phyloP scores from a whole-genome alignment of 2,113 vertebrate species.

The Capra hircus region DNA sequence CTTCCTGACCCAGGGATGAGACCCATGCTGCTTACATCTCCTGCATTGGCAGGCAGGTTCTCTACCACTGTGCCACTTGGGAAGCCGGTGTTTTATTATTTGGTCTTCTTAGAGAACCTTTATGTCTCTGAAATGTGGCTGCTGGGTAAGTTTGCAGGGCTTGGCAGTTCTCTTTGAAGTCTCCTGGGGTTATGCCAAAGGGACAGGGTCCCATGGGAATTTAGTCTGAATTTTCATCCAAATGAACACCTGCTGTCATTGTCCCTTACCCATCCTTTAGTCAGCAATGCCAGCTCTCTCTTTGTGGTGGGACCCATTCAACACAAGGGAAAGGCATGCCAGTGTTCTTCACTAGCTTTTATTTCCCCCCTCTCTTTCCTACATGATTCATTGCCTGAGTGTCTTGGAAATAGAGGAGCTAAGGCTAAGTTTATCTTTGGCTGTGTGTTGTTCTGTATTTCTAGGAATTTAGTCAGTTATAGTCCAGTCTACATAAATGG shows the following conservation, averaged over 20 bases:
- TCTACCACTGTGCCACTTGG: background rate
- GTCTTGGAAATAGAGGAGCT: constrained; percentile 16
- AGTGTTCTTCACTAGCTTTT: background rate
- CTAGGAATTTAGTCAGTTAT: background rate
- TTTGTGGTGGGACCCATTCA: constrained; percentile 50
- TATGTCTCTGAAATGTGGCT: background rate
- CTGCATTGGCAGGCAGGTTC: background rate
- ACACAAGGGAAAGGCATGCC: background rate
- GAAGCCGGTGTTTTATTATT: background rate
- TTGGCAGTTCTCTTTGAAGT: constrained; percentile 36
- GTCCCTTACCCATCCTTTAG: constrained; percentile 12
- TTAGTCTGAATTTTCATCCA: constrained; percentile 59
- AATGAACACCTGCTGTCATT: constrained; percentile 69
- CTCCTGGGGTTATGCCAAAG: constrained; percentile 44
- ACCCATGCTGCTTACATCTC: background rate
- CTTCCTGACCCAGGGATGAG: background rate
- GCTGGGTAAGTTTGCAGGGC: background rate
- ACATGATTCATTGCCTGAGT: background rate
- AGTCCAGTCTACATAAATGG: background rate
- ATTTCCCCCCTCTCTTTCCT: background rate
- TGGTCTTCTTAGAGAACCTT: constrained; percentile 2
- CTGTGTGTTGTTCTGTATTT: background rate
- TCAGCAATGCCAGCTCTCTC: constrained; percentile 1
- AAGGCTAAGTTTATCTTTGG: background rate
- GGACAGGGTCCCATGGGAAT: background rate